Evolutionary conservation across 35 echinoderm and acorn worm genomes (phyloP), one percentile per base, ranked within the genome.

Genomic region (Apostichopus japonicus): DNA sequence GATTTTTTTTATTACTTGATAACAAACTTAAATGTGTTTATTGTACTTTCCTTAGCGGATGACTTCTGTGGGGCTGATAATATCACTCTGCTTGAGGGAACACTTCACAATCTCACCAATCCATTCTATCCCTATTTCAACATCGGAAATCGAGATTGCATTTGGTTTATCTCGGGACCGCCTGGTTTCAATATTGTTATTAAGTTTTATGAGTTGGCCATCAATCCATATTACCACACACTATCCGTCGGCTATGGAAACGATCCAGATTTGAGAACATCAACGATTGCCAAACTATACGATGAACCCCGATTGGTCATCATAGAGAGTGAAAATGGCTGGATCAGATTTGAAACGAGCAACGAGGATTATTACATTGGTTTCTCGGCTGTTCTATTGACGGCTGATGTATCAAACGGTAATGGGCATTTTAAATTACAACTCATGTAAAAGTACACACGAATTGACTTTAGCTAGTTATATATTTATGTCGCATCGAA

Each of bases 261-360:
- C 7, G 80, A 83, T 56, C 80, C 80, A 21, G 80, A 83, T 16
- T n/a, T 53, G 80, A 53, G 80, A 56, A 54, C 80, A 83, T 83
- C 80, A 55, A 83, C 80, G 52, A 80, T 80, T 33, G 80, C 55
- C 44, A 83, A 83, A 53, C 55, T 83, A 19, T 55, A 54, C 22
- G 44, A 83, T 9, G 52, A 83, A 53, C 19, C 80, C 3, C 54
- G 55, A 83, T 2, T 55, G 53, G 80, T 83, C 8, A 53, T 83
- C 4, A 22, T 83, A 54, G 80, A 53, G 22, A 56, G 6, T 83
- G 10, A 83, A 16, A 21, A 55, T 55, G 80, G 25, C 17, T 83
- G 80, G 80, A 83, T 83, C 52, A 83, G 80, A 83, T 54, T 83
- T 22, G 80, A 83, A 15, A 83, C 80, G 25, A 27, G 25, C 25